Base-by-base conservation (phyloP, 2,113 vertebrate genomes). In the Cavia aperea region DNA sequence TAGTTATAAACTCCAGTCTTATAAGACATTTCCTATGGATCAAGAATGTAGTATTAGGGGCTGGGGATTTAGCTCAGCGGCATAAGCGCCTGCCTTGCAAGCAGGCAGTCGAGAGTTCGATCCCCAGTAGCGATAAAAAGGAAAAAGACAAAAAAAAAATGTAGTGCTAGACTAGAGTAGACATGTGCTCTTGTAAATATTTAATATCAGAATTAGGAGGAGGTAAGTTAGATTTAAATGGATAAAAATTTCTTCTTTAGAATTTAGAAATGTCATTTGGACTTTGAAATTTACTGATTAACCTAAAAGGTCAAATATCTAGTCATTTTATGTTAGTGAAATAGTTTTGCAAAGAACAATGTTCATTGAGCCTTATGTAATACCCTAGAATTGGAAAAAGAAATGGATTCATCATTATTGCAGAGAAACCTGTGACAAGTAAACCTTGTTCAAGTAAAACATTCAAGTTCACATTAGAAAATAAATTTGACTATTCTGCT, bases 1-100 rank as follows among this genome's bases (percentile, higher is more conserved):
- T 49, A 54, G 54, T 89, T 86, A 85, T 90, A 68, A 39, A 93
- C 36, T 62, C 39, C 94, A 88, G 73, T 88, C 56, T 88, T 56
- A 85, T 31, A 84, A 66, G 33, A 2, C 54, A 62, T 75, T 75
- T 75, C 51, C 36, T 88, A 16, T 86, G 68, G 15, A 78, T 94
- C 60, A 86, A 89, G 31, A 58, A 87, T 51, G 31, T 49, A 39
- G 39, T 39, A 39, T 39, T 39, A 39, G 39, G 39, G 39, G 39
- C 39, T 39, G 39, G 39, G 39, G 39, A 39, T 39, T 39, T 39
- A 39, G 39, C 39, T 39, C 39, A 39, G 39, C 39, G 39, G 39
- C 39, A 39, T 39, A 39, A 39, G 39, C 39, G 39, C 39, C 39
- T 39, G 39, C 39, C 39, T 39, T 39, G 39, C 39, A 39, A 39